phyloP scores from a whole-genome alignment of 1,140 invertebrate genomes.

The Lepidurus packardi region DNA sequence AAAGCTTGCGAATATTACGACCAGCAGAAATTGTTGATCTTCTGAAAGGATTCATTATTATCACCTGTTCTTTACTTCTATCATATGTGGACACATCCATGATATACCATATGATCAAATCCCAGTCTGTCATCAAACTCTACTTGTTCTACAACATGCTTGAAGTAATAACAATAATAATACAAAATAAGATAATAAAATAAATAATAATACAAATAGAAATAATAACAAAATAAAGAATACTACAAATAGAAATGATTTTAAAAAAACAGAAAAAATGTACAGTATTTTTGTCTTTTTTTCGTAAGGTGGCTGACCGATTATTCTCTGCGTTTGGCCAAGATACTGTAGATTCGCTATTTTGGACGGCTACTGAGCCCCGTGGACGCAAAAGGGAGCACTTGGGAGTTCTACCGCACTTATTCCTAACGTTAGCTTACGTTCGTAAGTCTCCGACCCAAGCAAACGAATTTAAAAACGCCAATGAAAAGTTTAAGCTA shows the following conservation, averaged over 20 bases:
- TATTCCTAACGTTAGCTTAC: constrained; percentile 83
- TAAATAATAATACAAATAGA: constrained; percentile 54
- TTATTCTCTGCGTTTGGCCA: constrained; percentile 96
- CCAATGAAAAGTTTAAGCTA: neutral
- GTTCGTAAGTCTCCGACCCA: constrained; percentile 78
- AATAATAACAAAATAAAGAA: constrained; percentile 18
- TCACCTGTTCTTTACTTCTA: constrained; percentile 76
- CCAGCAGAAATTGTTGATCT: constrained; percentile 95
- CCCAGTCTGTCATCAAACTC: constrained; percentile 96
- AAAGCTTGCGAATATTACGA: constrained; percentile 52
- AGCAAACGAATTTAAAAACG: neutral
- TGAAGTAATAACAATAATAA: constrained; percentile 59
- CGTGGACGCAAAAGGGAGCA: constrained; percentile 72
- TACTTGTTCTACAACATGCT: constrained; percentile 99
- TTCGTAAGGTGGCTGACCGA: constrained; percentile 69
- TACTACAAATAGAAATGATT: constrained; percentile 54
- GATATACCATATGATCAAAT: constrained; percentile 97
- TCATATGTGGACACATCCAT: constrained; percentile 93
- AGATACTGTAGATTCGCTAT: constrained; percentile 89
- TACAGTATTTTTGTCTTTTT: constrained; percentile 28
- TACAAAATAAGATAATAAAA: neutral
- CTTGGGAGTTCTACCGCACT: constrained; percentile 78
- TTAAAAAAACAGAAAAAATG: neutral
- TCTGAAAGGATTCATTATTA: constrained; percentile 82
- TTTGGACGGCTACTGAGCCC: constrained; percentile 96